Conservation (phyloP, 2,888 invertebrate species). For the Drosophila quinaria region DNA sequence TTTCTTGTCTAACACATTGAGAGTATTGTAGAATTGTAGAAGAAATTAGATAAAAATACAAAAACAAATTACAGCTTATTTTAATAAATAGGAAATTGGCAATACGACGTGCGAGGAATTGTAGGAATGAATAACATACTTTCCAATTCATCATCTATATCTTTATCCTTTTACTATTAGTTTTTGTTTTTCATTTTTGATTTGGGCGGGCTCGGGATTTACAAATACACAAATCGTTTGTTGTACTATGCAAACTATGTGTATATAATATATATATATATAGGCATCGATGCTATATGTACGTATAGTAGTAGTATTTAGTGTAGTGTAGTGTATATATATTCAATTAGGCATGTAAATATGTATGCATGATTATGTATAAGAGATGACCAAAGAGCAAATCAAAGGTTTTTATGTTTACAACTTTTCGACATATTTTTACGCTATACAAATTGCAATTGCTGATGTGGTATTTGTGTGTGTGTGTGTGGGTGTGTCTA, state of each 20-base stretch:
- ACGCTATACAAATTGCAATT: conserved; percentile 56
- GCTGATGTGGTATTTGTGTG: conserved; percentile 38
- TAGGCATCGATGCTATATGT: conserved; percentile 24
- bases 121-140: conserved; percentile 69
- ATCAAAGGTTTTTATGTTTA: conserved; percentile 65
- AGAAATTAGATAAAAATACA: conserved; percentile 53
- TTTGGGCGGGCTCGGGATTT: conserved; percentile 76
- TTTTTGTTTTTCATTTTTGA: conserved; percentile 45
- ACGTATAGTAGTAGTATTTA: conserved; percentile 42
- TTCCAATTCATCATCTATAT: conserved; percentile 38
- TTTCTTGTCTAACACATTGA: conserved; percentile 63
- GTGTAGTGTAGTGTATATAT: conserved; percentile 49
- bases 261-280: conserved; percentile 36
- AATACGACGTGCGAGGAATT: conserved; percentile 80
- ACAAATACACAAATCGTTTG: conserved; percentile 78
- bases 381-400: conserved; percentile 69
- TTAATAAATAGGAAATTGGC: conserved; percentile 76
- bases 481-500: conserved; percentile 24
- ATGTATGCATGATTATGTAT: conserved; percentile 68
- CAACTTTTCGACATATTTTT: conserved; percentile 53
- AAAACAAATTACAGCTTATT: conserved; percentile 58
- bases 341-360: conserved; percentile 58
- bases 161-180: conserved; percentile 24
- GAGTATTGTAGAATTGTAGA: conserved; percentile 58
- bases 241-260: conserved; percentile 69